phyloP scores from a whole-genome alignment of 2,888 invertebrate genomes.

The Alviniconcha strummeri region DNA sequence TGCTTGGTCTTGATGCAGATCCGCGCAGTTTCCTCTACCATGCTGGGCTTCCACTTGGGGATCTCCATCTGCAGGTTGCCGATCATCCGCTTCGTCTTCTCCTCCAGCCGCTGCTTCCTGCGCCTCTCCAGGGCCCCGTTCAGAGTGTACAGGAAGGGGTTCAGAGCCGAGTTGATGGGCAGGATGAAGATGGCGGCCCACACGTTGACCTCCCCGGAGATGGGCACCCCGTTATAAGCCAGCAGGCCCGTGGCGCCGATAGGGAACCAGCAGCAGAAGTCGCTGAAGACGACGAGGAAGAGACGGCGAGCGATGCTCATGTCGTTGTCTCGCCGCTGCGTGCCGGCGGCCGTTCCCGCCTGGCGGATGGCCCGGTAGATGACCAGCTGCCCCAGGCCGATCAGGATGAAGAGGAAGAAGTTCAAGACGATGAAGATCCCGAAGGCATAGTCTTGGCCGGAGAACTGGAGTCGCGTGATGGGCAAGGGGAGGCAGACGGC shows the following conservation, averaged over 20 bases:
- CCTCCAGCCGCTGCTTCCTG: neutral
- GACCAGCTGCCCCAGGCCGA: conserved; percentile 63
- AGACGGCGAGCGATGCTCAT: conserved; percentile 33
- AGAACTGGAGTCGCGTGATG: conserved; percentile 63
- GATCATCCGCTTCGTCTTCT: conserved; percentile 4
- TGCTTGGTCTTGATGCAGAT: conserved; percentile 4
- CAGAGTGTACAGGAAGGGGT: conserved; percentile 68
- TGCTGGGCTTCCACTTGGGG: neutral
- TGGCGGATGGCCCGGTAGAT: conserved; percentile 61
- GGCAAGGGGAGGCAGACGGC: conserved; percentile 70
- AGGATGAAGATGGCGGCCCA: conserved; percentile 72
- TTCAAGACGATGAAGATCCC: conserved; percentile 68
- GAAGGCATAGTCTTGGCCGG: conserved; percentile 70
- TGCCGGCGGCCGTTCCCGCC: neutral
- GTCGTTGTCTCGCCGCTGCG: conserved; percentile 22
- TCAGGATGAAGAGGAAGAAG: conserved; percentile 61
- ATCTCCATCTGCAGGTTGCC: neutral
- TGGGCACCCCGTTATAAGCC: conserved; percentile 19
- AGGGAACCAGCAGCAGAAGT: conserved; percentile 39
- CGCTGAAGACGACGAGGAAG: conserved; percentile 34
- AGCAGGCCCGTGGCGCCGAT: conserved; percentile 36
- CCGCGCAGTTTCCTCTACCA: neutral
- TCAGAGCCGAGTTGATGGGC: conserved; percentile 76
- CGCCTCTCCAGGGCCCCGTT: conserved; percentile 31
- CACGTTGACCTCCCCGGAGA: conserved; percentile 34